A percentile compares a stretch with the other conserved stretches of the same genome.
phyloP scores from a whole-genome alignment of 2,797 vertebrate genomes.

The Chiropotes sagulatus region DNA sequence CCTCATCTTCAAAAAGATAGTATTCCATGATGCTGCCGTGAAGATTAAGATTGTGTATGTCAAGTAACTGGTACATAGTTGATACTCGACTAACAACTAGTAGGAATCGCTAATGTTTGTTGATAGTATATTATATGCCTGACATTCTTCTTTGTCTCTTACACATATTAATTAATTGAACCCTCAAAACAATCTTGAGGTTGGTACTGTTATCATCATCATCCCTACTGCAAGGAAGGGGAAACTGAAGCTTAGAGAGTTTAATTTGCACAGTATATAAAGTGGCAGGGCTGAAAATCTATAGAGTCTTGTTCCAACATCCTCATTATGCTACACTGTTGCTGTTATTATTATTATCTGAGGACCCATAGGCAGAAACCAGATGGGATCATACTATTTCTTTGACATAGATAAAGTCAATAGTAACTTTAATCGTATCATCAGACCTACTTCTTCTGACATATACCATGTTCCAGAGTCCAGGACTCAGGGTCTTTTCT shows the following conservation, averaged over 20 bases:
- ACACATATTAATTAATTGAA: not conserved
- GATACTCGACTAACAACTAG: not conserved
- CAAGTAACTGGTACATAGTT: not conserved
- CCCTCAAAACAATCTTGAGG: not conserved
- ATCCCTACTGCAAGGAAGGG: not conserved
- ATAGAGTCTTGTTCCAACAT: not conserved
- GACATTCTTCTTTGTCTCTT: not conserved
- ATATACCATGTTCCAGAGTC: not conserved
- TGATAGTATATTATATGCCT: not conserved
- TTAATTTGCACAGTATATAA: not conserved
- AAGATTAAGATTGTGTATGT: not conserved
- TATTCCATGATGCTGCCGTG: not conserved
- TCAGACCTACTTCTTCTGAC: not conserved
- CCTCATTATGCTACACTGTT: not conserved
- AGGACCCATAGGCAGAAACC: not conserved
- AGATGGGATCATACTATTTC: not conserved
- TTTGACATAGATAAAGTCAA: not conserved
- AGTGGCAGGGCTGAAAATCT: not conserved
- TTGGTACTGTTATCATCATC: not conserved
- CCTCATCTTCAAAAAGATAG: not conserved
- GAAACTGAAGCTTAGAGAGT: not conserved
- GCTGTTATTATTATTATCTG: no score
- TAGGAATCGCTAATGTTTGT: not conserved
- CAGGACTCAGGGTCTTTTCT: not conserved
- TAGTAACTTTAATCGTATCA: not conserved